Percentiles rank a stretch among this genome's conserved stretches.
Conservation (phyloP, 2,888 invertebrate genomes). For the Ypsolopha scabrella region DNA sequence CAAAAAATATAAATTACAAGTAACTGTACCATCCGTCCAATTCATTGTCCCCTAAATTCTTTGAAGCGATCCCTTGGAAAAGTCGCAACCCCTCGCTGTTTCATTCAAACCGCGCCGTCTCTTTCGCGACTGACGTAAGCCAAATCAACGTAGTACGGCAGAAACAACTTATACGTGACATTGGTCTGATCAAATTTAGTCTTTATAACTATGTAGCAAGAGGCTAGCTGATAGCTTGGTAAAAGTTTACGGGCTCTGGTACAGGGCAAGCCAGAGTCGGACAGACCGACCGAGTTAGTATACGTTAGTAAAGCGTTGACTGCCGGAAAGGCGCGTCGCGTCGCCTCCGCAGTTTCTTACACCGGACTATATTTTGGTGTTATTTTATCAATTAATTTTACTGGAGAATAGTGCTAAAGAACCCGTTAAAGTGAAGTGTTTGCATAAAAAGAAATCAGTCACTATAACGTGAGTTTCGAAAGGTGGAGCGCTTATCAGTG, state of each 20-base stretch:
- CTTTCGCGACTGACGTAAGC: neutral
- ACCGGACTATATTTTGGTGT: neutral
- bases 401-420: neutral
- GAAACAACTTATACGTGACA: too few species aligned
- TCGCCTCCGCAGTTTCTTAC: conserved; percentile 11
- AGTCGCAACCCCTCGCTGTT: neutral
- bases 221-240: too few species aligned
- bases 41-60: neutral
- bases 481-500: neutral
- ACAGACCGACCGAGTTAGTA: too few species aligned
- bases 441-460: neutral
- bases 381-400: neutral
- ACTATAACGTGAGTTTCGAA: neutral
- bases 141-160: neutral
- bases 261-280: too few species aligned
- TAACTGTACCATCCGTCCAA: neutral
- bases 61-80: neutral
- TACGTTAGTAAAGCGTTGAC: conserved; percentile 44
- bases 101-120: neutral
- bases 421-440: neutral
- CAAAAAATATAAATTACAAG: too few species aligned
- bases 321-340: conserved; percentile 37
- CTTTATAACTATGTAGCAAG: too few species aligned
- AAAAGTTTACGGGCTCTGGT: too few species aligned
- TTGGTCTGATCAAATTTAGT: too few species aligned